Percentiles rank a stretch among this genome's conserved stretches.
Evolutionary conservation across 2,797 vertebrate genomes (phyloP).

Genomic region (Pyrocephalus nanus): DNA sequence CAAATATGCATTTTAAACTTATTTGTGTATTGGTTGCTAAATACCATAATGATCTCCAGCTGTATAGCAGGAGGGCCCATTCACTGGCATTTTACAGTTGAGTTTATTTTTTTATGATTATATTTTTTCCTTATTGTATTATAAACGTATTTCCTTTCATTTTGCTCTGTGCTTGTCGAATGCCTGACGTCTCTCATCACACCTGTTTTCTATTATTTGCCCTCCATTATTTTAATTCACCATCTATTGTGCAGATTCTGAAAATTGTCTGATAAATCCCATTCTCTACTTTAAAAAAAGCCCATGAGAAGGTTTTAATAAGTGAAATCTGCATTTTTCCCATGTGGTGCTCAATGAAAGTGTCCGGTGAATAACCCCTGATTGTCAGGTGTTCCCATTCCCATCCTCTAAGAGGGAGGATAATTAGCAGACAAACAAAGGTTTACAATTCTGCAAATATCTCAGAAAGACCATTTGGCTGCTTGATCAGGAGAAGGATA

Average conservation of each 20-base stretch:
- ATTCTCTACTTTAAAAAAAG: conserved; percentile 40
- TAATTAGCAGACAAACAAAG: conserved; percentile 63
- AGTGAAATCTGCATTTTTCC: conserved; percentile 62
- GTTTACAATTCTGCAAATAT: conserved; percentile 50
- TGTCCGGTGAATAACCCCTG: conserved; percentile 59
- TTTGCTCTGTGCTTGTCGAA: neutral
- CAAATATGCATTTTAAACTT: conserved; percentile 44
- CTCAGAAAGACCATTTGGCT: conserved; percentile 62
- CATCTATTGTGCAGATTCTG: conserved; percentile 50
- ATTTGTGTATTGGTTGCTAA: conserved; percentile 37
- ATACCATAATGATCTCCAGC: conserved; percentile 58
- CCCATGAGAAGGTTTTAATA: conserved; percentile 42
- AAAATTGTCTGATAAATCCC: conserved; percentile 63
- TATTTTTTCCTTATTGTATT: conserved; percentile 23
- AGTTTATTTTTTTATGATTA: neutral
- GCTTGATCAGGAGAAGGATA: conserved; percentile 57
- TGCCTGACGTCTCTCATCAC: conserved; percentile 21
- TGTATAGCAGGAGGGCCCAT: conserved; percentile 42
- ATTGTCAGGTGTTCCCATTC: conserved; percentile 66
- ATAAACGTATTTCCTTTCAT: conserved; percentile 42
- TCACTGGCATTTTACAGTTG: conserved; percentile 42
- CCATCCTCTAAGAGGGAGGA: conserved; percentile 33
- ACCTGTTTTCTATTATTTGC: conserved; percentile 71
- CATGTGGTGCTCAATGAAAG: conserved; percentile 10
- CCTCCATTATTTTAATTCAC: conserved; percentile 69